Conservation (phyloP, 2,888 invertebrate genomes). For the Epinotia brunnichana region DNA sequence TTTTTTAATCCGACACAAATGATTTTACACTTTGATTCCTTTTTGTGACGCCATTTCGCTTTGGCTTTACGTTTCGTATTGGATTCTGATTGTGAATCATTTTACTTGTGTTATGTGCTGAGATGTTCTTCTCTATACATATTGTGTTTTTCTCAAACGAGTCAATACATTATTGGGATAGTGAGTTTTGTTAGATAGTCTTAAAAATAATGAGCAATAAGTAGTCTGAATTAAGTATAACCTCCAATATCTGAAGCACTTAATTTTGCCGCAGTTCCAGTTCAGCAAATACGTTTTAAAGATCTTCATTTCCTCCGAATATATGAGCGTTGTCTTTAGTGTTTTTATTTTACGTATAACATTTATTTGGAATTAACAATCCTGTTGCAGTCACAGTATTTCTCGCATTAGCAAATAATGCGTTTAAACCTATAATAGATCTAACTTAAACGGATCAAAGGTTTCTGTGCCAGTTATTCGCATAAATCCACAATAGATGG, state of each 20-base stretch:
- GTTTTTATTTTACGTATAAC: not conserved
- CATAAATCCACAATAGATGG: conserved; percentile 49
- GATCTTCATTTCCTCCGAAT: too few species aligned
- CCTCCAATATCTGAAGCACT: not conserved
- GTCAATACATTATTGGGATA: not conserved
- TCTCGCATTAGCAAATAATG: not conserved
- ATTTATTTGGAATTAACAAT: not conserved
- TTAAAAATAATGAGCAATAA: not conserved
- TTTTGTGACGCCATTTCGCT: conserved; percentile 75
- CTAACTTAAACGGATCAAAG: conserved; percentile 41
- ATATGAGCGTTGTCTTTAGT: not conserved
- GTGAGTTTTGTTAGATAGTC: not conserved
- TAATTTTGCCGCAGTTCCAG: not conserved
- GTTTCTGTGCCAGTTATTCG: conserved; percentile 43
- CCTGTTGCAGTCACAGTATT: not conserved
- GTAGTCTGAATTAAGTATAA: too few species aligned
- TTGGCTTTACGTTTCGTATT: conserved; percentile 66
- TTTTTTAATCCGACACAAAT: conserved; percentile 82
- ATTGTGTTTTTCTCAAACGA: not conserved
- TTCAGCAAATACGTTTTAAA: not conserved
- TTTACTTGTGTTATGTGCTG: conserved; percentile 7
- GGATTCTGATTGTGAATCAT: conserved; percentile 48
- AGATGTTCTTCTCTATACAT: not conserved
- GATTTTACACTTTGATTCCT: conserved; percentile 80
- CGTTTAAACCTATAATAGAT: conserved; percentile 29